Evolutionary conservation across 2,797 vertebrate species (phyloP).

Genomic region (Rhabdomys pumilio): DNA sequence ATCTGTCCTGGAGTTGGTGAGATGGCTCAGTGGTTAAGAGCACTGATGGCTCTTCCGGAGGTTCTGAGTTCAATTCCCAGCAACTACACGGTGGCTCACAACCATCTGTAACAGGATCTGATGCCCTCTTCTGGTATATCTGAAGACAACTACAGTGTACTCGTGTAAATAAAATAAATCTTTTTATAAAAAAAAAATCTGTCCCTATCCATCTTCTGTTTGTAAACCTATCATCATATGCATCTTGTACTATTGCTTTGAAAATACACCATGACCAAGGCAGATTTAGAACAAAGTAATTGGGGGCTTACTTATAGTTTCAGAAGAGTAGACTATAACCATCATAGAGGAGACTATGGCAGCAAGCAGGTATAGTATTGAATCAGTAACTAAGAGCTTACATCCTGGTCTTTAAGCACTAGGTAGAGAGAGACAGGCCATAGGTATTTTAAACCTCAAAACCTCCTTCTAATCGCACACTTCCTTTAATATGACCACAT

Average conservation of each 20-base stretch:
- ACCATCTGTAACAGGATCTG: too few species aligned
- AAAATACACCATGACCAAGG: background rate
- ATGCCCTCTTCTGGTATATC: too few species aligned
- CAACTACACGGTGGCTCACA: too few species aligned
- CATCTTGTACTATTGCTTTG: background rate
- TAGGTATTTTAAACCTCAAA: background rate
- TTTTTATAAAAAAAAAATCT: background rate
- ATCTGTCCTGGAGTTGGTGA: background rate
- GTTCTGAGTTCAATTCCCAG: too few species aligned
- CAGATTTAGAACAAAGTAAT: background rate
- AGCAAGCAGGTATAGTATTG: background rate
- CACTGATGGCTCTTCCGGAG: too few species aligned
- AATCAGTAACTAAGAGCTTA: background rate
- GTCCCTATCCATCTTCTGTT: background rate
- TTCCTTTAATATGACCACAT: background rate
- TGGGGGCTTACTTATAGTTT: background rate
- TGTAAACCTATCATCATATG: background rate
- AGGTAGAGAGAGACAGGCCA: background rate
- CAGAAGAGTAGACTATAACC: background rate
- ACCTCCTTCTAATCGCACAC: background rate
- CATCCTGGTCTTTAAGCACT: background rate
- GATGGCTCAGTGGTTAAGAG: too few species aligned
- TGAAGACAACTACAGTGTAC: too few species aligned
- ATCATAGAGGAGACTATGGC: background rate
- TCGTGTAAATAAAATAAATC: too few species aligned